A percentile compares a stretch with the other conserved stretches of the same genome.
phyloP scores from a whole-genome alignment of 2,888 invertebrate genomes.

The Villa cingulata region DNA sequence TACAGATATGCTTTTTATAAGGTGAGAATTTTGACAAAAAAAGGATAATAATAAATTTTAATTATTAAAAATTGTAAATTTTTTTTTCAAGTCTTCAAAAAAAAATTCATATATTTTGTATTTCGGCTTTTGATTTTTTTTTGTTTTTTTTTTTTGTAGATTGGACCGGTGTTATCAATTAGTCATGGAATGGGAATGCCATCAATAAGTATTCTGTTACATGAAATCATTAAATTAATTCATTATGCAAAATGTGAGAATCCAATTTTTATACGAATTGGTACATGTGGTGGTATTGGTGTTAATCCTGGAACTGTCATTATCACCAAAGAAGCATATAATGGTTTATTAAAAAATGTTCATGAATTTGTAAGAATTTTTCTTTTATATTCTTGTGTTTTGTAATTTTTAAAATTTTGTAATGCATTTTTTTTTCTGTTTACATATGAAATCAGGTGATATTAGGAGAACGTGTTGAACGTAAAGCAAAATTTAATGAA shows the following conservation, averaged over 20 bases:
- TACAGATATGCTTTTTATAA: constrained; percentile 89
- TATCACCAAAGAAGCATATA: constrained; percentile 79
- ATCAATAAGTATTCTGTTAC: constrained; percentile 90
- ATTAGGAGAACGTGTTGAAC: constrained; percentile 62
- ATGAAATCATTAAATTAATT: constrained; percentile 91
- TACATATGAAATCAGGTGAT: constrained; percentile 52
- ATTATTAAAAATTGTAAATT: neutral
- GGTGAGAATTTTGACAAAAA: constrained; percentile 48
- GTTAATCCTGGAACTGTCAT: constrained; percentile 84
- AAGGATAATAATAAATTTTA: neutral
- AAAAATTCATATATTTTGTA: neutral
- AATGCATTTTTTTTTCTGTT: too few species aligned
- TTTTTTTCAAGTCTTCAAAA: neutral
- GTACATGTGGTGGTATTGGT: constrained; percentile 87
- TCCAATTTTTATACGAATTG: constrained; percentile 83
- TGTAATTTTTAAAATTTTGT: too few species aligned
- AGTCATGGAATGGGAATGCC: constrained; percentile 93
- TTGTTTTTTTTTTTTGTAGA: constrained; percentile 14
- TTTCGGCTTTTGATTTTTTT: neutral
- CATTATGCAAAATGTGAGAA: constrained; percentile 75
- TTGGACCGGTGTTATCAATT: constrained; percentile 30
- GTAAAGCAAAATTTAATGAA: constrained; percentile 68
- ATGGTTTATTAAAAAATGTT: constrained; percentile 66
- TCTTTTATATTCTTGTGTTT: too few species aligned
- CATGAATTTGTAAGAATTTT: constrained; percentile 62